phyloP scores from a whole-genome alignment of 2,113 vertebrate species.

The Cyprinus carpio region DNA sequence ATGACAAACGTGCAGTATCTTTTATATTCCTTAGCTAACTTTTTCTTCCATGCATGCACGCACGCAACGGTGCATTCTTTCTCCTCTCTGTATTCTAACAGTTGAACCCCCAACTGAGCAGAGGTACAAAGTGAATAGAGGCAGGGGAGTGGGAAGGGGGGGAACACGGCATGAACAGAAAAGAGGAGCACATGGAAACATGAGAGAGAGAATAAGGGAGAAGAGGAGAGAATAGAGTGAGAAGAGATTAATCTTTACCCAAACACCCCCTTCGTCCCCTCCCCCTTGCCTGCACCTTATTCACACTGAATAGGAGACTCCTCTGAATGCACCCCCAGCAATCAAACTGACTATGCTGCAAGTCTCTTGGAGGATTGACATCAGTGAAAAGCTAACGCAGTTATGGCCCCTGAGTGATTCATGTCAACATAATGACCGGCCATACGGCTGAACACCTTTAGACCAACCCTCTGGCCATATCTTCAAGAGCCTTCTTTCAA shows the following conservation, averaged over 20 bases:
- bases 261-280: slow-evolving; percentile 65
- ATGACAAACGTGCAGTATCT: slow-evolving; percentile 3
- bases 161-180: slow-evolving; percentile 64
- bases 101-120: slow-evolving; percentile 65
- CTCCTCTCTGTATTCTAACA: slow-evolving; percentile 60
- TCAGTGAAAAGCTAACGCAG: slow-evolving; percentile 62
- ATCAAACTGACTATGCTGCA: slow-evolving; percentile 69
- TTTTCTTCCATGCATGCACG: slow-evolving; percentile 13
- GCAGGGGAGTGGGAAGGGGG: slow-evolving; percentile 59
- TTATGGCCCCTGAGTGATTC: slow-evolving; percentile 70
- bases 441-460: slow-evolving; percentile 63
- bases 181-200: slow-evolving; percentile 66
- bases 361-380: slow-evolving; percentile 65
- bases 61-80: slow-evolving; percentile 53
- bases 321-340: slow-evolving; percentile 70
- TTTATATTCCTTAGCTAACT: slow-evolving; percentile 15
- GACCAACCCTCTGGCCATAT: slow-evolving; percentile 15
- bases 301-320: slow-evolving; percentile 73
- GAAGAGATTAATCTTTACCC: slow-evolving; percentile 77
- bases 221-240: slow-evolving; percentile 68
- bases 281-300: slow-evolving; percentile 68
- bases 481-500: not conserved
- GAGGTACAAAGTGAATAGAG: slow-evolving; percentile 75
- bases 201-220: slow-evolving; percentile 66
- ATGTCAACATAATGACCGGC: slow-evolving; percentile 63